Evolutionary conservation across 2,113 vertebrate genomes (phyloP).

Genomic region (Serinus canaria): DNA sequence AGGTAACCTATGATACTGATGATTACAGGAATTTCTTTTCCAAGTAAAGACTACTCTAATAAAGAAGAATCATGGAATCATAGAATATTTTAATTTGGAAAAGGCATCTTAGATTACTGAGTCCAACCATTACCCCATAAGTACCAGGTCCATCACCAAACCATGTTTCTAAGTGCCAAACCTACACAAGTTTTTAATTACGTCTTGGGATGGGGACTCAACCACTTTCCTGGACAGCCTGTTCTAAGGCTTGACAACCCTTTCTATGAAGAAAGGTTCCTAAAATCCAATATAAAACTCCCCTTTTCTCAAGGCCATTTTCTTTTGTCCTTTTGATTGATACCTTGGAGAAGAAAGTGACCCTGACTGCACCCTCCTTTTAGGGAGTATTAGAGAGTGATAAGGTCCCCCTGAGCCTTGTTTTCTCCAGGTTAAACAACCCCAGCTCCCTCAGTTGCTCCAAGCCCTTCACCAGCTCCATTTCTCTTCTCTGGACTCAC

Average conservation of each 20-base stretch:
- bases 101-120: neutral
- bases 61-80: neutral
- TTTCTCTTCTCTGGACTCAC: accelerated
- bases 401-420: accelerated
- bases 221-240: neutral
- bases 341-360: neutral
- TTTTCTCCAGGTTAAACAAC: neutral
- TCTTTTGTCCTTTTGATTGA: neutral
- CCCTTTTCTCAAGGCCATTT: neutral
- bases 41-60: neutral
- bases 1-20: neutral
- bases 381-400: neutral
- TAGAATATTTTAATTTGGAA: neutral
- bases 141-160: neutral
- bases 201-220: neutral
- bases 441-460: neutral
- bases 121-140: neutral
- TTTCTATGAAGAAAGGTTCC: neutral
- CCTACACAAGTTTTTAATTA: neutral
- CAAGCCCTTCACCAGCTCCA: accelerated
- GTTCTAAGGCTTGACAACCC: neutral
- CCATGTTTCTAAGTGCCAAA: no score
- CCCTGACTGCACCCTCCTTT: neutral
- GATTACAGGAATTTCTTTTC: neutral
- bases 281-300: neutral